Evolutionary conservation across 1,140 invertebrate species (phyloP), one percentile per base, ranked within the genome.

Genomic region (Zophobas morio): DNA sequence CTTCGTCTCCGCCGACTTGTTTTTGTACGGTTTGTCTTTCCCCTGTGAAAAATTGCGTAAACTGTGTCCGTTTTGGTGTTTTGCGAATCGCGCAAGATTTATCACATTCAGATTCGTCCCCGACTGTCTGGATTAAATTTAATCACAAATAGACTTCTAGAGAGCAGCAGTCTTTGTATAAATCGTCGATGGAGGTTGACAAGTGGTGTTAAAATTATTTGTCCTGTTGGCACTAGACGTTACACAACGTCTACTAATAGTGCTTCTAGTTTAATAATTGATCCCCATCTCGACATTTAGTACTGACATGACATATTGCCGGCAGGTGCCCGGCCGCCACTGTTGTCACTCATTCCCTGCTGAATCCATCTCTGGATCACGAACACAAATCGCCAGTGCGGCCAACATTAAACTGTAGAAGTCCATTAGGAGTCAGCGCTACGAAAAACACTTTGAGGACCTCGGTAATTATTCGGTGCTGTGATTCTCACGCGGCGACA

Each of bases 131-230:
- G 39, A 66, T 20, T 66, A 66, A 66, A 42, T 66, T 66, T 66
- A 32, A 66, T 66, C 60, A 42, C 60, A 66, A 66, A 66, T 66
- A 66, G 60, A 66, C 60, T 66, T 60, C 42, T 37, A 66, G 60
- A 32, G 39, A 42, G 60, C 60, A 40, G 37, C 35, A 42, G 60
- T 47, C 57, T 53, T 66, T 56, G 46, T 56, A 77, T 77, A 77
- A 77, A 77, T 77, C 76, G 76, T 60, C 76, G 47, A 57, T 49
- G 54, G 70, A 77, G 53, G 63, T 74, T 78, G 77, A 78, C 72
- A 78, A 78, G 60, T 78, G 39, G 60, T 66, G 71, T 78, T 78
- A 78, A 78, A 78, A 78, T 78, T 78, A 78, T 78, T 78, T 73
- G 72, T 74, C 71, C 72, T 77, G 71, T 74, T 78, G 77, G 60